These are phyloP conservation scores for Taxidea taxus DNA, from an alignment of 2,113 vertebrate species.

Conservation along the genomic window DNA sequence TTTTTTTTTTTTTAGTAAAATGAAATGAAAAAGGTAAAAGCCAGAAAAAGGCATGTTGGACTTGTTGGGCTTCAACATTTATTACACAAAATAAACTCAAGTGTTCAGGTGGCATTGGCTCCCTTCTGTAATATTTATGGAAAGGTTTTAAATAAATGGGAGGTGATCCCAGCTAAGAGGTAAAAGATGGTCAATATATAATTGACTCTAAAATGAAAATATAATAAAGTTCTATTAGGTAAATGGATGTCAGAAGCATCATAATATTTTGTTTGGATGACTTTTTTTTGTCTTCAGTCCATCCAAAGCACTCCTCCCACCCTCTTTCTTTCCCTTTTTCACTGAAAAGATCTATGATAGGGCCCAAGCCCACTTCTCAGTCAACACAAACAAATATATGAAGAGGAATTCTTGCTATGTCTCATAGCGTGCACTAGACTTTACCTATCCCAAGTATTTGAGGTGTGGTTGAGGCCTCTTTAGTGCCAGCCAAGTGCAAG, in stretches of 20 bases:
- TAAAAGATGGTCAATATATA: background rate
- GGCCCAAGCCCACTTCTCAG: background rate
- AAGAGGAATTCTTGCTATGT: background rate
- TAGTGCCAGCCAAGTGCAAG: background rate
- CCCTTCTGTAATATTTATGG: background rate
- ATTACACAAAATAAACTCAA: background rate
- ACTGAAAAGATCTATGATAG: background rate
- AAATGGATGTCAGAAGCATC: background rate
- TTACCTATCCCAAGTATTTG: too few species aligned
- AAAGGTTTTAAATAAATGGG: background rate
- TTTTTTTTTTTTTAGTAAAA: background rate
- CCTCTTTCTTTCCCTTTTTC: background rate
- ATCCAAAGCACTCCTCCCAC: background rate
- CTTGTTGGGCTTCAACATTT: background rate
- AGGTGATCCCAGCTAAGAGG: background rate
- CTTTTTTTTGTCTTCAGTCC: background rate
- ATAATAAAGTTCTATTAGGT: background rate
- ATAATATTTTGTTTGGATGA: background rate
- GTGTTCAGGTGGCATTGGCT: background rate
- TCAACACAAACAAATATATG: background rate
- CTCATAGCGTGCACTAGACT: accelerated
- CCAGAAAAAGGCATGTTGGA: background rate
- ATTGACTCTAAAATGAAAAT: background rate
- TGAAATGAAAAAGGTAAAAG: background rate
- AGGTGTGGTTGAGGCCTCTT: background rate